Base-by-base conservation (phyloP, 2,888 invertebrate genomes). In the Cyaniris semiargus region DNA sequence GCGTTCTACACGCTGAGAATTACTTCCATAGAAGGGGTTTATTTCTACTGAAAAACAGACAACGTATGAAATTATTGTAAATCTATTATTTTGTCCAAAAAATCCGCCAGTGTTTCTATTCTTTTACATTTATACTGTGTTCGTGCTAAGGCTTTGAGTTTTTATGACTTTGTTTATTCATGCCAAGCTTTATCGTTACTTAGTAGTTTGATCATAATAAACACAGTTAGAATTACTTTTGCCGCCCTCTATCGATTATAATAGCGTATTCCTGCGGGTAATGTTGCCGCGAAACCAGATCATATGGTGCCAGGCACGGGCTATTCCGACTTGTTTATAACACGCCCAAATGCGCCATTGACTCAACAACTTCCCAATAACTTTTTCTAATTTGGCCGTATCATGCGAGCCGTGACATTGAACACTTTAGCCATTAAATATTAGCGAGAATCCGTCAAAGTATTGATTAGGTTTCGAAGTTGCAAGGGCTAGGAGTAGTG, bases 331-430 rank as follows among this genome's bases (percentile, higher is more conserved):
- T 88, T 85, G 87, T 87, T 90, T 87, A 86, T 89, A 89, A 88
- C 89, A 90, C 90, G 89, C 86, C 80, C 78, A 70, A 77, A 78
- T 86, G 88, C 89, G 86, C 87, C 85, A 86, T 88, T 86, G 88
- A 87, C 89, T 90, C 89, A 86, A 90, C 86, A 89, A 89, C 84
- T 86, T 87, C 84, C 87, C 84, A 88, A 89, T 88, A 89, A 87
- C 87, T 88, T 86, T 86, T 83, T 85, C 88, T 92, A 90, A 92
- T 92, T 88, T 89, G 83, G 89, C 89, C 70, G 87, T 90, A 91
- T 91, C 93, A 91, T 90, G 91, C 92, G 86, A 92, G 85, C 86
- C 86, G 87, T 88, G 90, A 86, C 91, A 92, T 92, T 91, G 91
- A 88, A 89, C 84, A 86, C 84, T 85, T 86, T 85, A 83, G 81